Evolutionary conservation across 2,113 vertebrate species (phyloP), one percentile per base, ranked within the genome.

Genomic region (Oryzias melastigma): DNA sequence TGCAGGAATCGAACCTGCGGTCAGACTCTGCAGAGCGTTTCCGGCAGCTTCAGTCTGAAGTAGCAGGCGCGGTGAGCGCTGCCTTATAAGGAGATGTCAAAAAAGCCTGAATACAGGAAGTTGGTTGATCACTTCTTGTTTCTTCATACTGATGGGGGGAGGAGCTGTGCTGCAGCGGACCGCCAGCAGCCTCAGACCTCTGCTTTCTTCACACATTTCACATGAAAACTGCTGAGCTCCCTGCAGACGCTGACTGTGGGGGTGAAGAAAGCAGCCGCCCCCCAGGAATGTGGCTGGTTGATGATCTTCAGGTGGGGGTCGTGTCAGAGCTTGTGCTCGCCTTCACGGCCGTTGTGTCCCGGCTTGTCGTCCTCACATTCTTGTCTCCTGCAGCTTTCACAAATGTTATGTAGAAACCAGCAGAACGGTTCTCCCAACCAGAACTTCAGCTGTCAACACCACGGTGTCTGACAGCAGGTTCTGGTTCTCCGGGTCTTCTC

Each of bases 31-130:
- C 54, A 16, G 54, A 0, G 7, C 43, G 18, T 5, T 57, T 59
- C 44, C 2, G 12, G 42, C 16, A 29, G 58, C 20, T 82, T 82
- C 80, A 35, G 35, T 12, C 35, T 35, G 8, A 35, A 35, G 35
- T 12, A 12, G 35, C 19, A 8, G 53, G 16, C 4, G 7, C 12
- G 5, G 16, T 7, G 47, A 68, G 24, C 40, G 65, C 42, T 43
- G 0, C 84, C 84, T 81, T 83, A 81, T 83, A 86, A 83, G 84
- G 84, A 64, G 57, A 64, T 1, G 70, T 35, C 1, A 5, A 76
- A 65, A 71, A 70, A 46, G 35, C 2, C 22, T 2, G 10, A 58
- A 72, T 29, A 60, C 75, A 81, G 81, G 84, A 86, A 86, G 84
- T 65, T 40, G 55, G 63, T 70, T 4, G 35, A 41, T 58, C 62